Evolutionary conservation across 2,888 invertebrate species (phyloP).

Genomic region (Cyaniris semiargus): DNA sequence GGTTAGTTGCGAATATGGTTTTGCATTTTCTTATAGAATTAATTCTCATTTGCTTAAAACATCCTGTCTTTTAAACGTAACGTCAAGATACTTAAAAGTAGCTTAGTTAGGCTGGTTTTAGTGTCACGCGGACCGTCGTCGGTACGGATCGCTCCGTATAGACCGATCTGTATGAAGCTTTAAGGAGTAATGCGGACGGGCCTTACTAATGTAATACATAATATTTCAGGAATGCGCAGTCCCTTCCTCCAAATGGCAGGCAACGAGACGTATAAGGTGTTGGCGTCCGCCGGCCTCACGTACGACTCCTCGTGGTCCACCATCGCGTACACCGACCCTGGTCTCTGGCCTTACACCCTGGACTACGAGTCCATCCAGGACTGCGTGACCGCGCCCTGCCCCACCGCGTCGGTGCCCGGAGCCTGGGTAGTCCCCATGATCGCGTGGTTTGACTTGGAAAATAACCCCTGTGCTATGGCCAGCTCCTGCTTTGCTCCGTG

Average conservation of each 20-base stretch:
- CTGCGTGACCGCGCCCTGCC: slow-evolving; percentile 79
- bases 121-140: no score
- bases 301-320: slow-evolving; percentile 84
- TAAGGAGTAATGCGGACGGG: no score
- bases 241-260: slow-evolving; percentile 80
- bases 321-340: slow-evolving; percentile 55
- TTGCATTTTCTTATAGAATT: no score
- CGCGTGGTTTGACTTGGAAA: slow-evolving; percentile 68
- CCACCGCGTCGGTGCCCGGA: slow-evolving; percentile 76
- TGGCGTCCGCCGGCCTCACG: slow-evolving; percentile 66
- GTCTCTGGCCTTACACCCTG: slow-evolving; percentile 84
- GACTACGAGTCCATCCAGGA: slow-evolving; percentile 80
- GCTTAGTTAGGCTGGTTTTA: no score
- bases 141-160: no score
- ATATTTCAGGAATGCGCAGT: slow-evolving; percentile 65
- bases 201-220: neutral
- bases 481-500: slow-evolving; percentile 74
- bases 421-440: slow-evolving; percentile 85
- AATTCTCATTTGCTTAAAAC: no score
- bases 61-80: no score
- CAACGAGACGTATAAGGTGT: slow-evolving; percentile 78
- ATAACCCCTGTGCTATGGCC: slow-evolving; percentile 78
- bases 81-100: neutral
- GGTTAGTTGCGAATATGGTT: slow-evolving; percentile 48
- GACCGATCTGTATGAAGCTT: no score